These are phyloP conservation scores for Megaleporinus macrocephalus DNA, from an alignment of 2,113 vertebrate genomes.

Conservation along the genomic window DNA sequence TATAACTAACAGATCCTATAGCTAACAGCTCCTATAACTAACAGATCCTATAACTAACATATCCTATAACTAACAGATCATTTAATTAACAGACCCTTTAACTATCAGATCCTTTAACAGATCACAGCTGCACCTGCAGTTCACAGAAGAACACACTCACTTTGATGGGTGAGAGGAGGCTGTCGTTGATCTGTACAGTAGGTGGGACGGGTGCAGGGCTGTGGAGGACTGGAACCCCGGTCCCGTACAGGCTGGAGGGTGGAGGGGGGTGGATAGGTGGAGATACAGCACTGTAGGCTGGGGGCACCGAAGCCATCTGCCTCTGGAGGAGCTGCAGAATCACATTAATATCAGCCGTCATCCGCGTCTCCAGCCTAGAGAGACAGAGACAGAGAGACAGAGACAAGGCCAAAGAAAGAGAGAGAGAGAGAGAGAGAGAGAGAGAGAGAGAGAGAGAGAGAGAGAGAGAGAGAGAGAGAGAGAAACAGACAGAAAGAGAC, in stretches of 20 bases:
- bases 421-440: too few species aligned
- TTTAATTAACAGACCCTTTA: too few species aligned
- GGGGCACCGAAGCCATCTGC: constrained; percentile 85
- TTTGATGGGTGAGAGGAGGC: constrained; percentile 67
- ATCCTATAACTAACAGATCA: too few species aligned
- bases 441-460: too few species aligned
- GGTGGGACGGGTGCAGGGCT: constrained; percentile 56
- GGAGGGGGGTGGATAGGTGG: constrained; percentile 68
- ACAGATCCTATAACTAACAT: too few species aligned
- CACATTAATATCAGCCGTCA: constrained; percentile 90
- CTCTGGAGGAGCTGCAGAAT: constrained; percentile 95
- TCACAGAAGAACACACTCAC: constrained; percentile 71
- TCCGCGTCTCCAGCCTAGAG: constrained; percentile 88
- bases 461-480: too few species aligned
- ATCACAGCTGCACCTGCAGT: too few species aligned
- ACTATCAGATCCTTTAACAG: too few species aligned
- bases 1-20: too few species aligned
- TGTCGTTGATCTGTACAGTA: constrained; percentile 59
- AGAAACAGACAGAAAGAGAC: too few species aligned
- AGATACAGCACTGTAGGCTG: constrained; percentile 84
- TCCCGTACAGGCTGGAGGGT: constrained; percentile 75
- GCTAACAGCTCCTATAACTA: too few species aligned
- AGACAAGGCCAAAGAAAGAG: too few species aligned
- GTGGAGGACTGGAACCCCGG: constrained; percentile 68
- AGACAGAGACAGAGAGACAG: neutral